Conservation (phyloP, 2,113 vertebrate species). For the Plectropomus leopardus region DNA sequence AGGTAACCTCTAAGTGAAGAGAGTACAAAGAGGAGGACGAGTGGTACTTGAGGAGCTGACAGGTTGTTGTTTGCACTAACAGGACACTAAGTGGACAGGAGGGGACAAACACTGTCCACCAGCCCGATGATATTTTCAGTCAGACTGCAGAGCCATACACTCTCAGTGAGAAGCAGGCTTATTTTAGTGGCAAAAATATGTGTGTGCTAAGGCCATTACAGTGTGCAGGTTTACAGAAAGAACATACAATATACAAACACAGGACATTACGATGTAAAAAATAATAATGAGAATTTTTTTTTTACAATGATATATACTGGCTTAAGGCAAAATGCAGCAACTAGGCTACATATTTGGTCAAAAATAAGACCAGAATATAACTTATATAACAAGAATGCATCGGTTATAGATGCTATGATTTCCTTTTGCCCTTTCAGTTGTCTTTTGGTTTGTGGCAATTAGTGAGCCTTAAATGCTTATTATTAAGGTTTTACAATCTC, state of each 20-base stretch:
- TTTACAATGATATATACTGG: too few species aligned
- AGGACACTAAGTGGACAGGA: conserved; percentile 15
- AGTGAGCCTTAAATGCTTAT: too few species aligned
- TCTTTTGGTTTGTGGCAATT: too few species aligned
- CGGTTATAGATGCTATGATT: too few species aligned
- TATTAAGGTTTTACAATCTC: too few species aligned
- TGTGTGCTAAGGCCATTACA: background rate
- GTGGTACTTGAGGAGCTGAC: conserved; percentile 17
- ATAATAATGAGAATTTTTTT: too few species aligned
- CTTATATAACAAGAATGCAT: too few species aligned
- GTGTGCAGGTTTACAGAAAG: background rate
- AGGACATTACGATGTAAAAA: background rate
- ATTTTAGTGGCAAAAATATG: background rate
- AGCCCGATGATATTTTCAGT: background rate
- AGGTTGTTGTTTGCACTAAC: conserved; percentile 16
- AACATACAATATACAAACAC: background rate
- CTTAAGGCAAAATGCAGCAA: background rate
- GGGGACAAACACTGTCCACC: background rate
- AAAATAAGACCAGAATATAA: too few species aligned
- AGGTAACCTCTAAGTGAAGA: conserved; percentile 45
- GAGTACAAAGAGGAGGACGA: background rate
- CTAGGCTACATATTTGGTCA: background rate
- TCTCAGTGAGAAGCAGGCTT: background rate
- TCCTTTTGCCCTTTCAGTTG: too few species aligned
- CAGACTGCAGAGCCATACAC: background rate